Evolutionary conservation across 2,888 invertebrate species (phyloP).

Genomic region (Meta bourneti): DNA sequence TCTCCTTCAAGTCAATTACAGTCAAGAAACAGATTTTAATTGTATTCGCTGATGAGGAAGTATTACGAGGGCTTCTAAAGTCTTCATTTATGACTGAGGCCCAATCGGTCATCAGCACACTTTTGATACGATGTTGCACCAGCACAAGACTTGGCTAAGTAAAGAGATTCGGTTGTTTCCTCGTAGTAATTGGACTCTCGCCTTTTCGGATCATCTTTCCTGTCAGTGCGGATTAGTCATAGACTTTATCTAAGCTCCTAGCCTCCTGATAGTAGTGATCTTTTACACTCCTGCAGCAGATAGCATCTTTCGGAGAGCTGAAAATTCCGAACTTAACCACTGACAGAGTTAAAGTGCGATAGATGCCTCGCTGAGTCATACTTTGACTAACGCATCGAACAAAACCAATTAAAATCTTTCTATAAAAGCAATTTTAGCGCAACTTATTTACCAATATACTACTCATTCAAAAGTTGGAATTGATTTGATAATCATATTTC

Average conservation of each 20-base stretch:
- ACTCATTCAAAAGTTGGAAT: too few relatives aligned
- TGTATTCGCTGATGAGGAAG: constrained; percentile 54
- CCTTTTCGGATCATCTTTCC: constrained; percentile 57
- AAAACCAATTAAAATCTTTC: too few relatives aligned
- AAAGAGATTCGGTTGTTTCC: constrained; percentile 49
- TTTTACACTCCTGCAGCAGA: background rate
- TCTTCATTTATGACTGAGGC: constrained; percentile 42
- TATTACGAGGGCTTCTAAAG: constrained; percentile 17
- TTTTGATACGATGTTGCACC: constrained; percentile 19
- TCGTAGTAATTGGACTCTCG: constrained; percentile 47
- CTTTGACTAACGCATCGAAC: too few relatives aligned
- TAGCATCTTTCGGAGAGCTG: background rate
- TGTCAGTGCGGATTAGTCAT: constrained; percentile 60
- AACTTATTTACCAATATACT: too few relatives aligned
- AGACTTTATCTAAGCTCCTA: constrained; percentile 55
- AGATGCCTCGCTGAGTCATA: too few relatives aligned
- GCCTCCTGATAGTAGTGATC: constrained; percentile 41
- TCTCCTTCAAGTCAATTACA: constrained; percentile 54
- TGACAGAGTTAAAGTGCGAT: background rate
- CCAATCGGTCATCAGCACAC: constrained; percentile 58
- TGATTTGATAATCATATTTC: too few relatives aligned
- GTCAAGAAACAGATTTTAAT: constrained; percentile 55
- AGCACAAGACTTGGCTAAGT: constrained; percentile 16
- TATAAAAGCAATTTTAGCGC: too few relatives aligned
- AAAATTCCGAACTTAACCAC: background rate